Base-by-base conservation (phyloP, 2,888 invertebrate genomes). In the Chloromyia formosa region DNA sequence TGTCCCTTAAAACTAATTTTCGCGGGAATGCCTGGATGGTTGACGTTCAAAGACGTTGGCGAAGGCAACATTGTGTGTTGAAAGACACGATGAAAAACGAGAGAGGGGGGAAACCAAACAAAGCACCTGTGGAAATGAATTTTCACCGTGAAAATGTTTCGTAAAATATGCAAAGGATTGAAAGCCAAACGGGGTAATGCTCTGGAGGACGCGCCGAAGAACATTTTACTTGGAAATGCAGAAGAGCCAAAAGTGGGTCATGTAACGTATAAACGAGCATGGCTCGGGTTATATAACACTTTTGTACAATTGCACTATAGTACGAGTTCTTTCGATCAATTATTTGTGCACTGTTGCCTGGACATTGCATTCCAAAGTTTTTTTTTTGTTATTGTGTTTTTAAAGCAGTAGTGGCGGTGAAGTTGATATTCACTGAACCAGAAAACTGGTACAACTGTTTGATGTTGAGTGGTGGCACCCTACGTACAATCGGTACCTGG, bases 321-420 rank as follows among this genome's bases (percentile, higher is more conserved):
- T 40, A 40, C 27, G 27, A 35, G 27, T 35, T 4, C 68, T 42
- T 54, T 53, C 53, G 23, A 69, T 69, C 68, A 53, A 69, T 68
- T 69, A 69, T 69, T 54, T 54, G 53, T 69, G 68, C 68, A 54
- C 53, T 53, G 68, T 40, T 69, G 68, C 53, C 68, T 69, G 68
- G 68, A 69, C 54, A 69, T 69, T 69, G 27, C 68, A 69, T 69
- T 54, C 16, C 62, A 9, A 7, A 3, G 1, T 40, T 14, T 16
- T 53, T 14, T 53, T 1, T 16, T 10, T 20, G n/a, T 20, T 18
- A 20, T 20, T 16, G 14, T 14, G 4, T 14, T 53, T 53, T 53
- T 53, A 14, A 4, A 7, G 14, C 53, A 42, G 45, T 42, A 7
- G 45, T 42, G 45, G 12, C 12, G 45, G 7, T 42, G 7, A 7